A percentile compares a stretch with the other conserved stretches of the same genome.
Conservation (phyloP, 35 echinoderm and acorn worm species). For the Amphiura filiformis region DNA sequence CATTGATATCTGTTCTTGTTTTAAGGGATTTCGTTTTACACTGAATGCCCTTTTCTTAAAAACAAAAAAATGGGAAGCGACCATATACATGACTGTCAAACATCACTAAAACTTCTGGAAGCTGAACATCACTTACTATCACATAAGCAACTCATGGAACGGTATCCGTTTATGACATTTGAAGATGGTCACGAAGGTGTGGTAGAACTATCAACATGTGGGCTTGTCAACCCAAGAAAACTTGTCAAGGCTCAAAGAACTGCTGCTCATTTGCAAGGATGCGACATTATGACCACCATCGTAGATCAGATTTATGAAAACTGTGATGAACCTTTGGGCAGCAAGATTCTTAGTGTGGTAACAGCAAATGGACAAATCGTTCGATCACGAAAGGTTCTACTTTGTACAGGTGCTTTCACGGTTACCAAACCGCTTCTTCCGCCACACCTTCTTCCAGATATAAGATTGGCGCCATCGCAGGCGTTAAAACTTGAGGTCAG, state of each 20-base stretch:
- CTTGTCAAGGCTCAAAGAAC: background rate
- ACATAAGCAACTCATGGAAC: background rate
- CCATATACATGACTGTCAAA: background rate
- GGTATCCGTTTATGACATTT: background rate
- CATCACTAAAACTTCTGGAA: background rate
- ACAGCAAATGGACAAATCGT: background rate
- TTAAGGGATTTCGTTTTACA: background rate
- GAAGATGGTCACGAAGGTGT: background rate
- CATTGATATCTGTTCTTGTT: no score
- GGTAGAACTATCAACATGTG: background rate
- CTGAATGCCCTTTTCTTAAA: background rate
- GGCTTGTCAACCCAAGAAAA: background rate
- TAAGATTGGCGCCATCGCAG: background rate
- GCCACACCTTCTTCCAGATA: background rate
- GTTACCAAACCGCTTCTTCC: slow-evolving; percentile 21
- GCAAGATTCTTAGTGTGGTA: background rate
- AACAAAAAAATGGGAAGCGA: background rate
- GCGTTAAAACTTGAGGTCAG: background rate
- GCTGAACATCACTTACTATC: background rate
- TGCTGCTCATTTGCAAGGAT: background rate
- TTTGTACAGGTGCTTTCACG: slow-evolving; percentile 31
- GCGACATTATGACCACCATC: background rate
- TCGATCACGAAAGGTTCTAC: background rate
- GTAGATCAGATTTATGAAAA: background rate
- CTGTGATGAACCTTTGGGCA: background rate